Conservation (phyloP, 2,888 invertebrate genomes). For the Ophion slaviceki region DNA sequence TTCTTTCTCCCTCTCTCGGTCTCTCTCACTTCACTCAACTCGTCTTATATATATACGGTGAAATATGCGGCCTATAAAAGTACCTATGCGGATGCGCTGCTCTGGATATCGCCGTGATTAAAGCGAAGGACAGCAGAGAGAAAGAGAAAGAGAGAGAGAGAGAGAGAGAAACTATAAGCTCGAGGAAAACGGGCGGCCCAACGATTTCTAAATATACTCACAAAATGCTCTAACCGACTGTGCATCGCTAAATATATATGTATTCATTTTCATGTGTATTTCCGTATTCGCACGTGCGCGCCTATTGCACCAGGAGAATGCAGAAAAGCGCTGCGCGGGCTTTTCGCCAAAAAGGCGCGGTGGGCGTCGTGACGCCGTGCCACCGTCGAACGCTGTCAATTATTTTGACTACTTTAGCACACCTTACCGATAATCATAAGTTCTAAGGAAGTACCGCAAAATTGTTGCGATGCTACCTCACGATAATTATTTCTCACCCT, state of each 20-base stretch:
- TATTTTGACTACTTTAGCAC: too few species aligned
- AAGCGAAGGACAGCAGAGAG: conserved; percentile 61
- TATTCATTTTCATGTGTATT: conserved; percentile 24
- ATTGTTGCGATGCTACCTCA: too few species aligned
- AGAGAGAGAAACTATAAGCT: conserved; percentile 15
- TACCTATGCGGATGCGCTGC: conserved; percentile 17
- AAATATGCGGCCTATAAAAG: conserved; percentile 10
- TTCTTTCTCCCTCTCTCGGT: neutral
- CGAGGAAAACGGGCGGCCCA: conserved; percentile 64
- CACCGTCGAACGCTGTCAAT: too few species aligned
- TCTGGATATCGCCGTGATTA: conserved; percentile 72
- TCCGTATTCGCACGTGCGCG: neutral
- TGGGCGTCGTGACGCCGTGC: too few species aligned
- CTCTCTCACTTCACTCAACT: conserved; percentile 18
- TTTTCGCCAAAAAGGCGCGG: conserved; percentile 45
- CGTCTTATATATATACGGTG: conserved; percentile 12
- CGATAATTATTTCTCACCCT: too few species aligned
- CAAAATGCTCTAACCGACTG: conserved; percentile 63
- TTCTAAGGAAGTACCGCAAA: too few species aligned
- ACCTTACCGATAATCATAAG: too few species aligned
- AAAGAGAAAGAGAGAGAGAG: conserved; percentile 9
- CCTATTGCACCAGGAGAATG: conserved; percentile 66
- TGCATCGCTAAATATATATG: neutral
- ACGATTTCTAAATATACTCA: conserved; percentile 74
- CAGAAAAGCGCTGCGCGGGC: conserved; percentile 65